Base-by-base conservation (phyloP, 37 sponge, comb jelly and placozoan species). In the Geodia barretti region DNA sequence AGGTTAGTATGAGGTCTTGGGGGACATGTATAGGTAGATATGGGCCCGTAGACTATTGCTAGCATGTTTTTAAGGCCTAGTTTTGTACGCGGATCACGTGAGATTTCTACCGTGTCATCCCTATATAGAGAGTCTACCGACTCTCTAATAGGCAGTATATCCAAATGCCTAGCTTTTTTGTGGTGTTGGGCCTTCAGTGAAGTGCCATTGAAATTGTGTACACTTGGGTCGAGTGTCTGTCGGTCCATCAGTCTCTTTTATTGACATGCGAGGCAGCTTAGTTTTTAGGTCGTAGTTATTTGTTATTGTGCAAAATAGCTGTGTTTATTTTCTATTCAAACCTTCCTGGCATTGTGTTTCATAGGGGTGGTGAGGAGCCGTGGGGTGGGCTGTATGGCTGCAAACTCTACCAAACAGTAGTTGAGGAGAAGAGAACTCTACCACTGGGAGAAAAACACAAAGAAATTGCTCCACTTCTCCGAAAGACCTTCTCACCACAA, bases 351-450 rank as follows among this genome's bases (percentile, higher is more conserved):
- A 66, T 28, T 61, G 23, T 60, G 30, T n/a, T 23, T 65, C 32
- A 7, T 64, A 83, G 84, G 76, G 36, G 47, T 1, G 76, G 40
- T 30, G 43, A 28, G 20, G 41, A 28, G 4, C 84, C 84, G 5
- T 83, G 84, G 84, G 68, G 60, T 31, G 84, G 76, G 1, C 82
- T 82, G 41, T 34, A 71, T 7, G 39, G 72, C 20, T 39, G 63
- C 24, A 47, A 73, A 65, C 43, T 82, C 24, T 62, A 72, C 21
- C 29, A 43, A 21, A 73, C 36, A 8, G 34, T 82, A 9, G 72
- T 73, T 3, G 23, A 72, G 3, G 82, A 82, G n/a, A 72, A 72
- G 35, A 73, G 73, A 40, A 62, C 72, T 31, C 65, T 82, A 21
- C 73, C 74, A 2, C 32, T 82, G 28, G 62, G 62, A 8, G 60